These are phyloP conservation scores for Progne subis DNA, from an alignment of 2,113 vertebrate genomes.

Conservation along the genomic window DNA sequence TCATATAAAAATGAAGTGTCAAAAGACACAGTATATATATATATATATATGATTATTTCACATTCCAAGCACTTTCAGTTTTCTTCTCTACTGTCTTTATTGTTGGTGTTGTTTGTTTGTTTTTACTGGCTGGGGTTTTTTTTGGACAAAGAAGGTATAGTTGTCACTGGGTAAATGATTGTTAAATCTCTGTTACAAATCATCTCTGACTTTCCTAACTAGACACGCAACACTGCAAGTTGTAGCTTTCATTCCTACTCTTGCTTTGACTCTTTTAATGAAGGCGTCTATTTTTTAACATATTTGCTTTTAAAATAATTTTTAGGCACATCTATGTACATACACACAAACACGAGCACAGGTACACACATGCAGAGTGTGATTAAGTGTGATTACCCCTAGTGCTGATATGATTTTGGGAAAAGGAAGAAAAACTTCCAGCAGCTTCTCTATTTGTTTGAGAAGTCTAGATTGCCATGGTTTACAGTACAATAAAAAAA, in stretches of 20 bases:
- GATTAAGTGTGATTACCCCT: background rate
- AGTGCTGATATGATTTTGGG: background rate
- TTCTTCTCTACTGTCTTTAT: background rate
- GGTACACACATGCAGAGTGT: background rate
- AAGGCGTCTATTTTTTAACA: background rate
- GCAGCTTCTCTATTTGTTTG: accelerated
- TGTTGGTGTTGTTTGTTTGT: background rate
- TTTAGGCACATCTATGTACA: background rate
- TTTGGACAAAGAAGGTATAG: background rate
- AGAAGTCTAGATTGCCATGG: background rate
- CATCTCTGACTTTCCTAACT: background rate
- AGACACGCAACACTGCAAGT: background rate
- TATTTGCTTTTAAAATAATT: background rate
- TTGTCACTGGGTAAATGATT: background rate
- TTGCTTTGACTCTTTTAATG: background rate
- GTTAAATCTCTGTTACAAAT: background rate
- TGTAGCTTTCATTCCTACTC: background rate
- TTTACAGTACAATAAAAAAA: background rate
- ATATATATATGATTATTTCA: background rate
- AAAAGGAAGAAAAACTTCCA: background rate
- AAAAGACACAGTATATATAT: background rate
- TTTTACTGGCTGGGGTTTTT: background rate
- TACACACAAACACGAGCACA: background rate
- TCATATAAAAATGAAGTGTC: slow-evolving; percentile 54
- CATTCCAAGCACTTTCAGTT: background rate